phyloP scores from a whole-genome alignment of 2,888 invertebrate species.

The Drosophila putrida region DNA sequence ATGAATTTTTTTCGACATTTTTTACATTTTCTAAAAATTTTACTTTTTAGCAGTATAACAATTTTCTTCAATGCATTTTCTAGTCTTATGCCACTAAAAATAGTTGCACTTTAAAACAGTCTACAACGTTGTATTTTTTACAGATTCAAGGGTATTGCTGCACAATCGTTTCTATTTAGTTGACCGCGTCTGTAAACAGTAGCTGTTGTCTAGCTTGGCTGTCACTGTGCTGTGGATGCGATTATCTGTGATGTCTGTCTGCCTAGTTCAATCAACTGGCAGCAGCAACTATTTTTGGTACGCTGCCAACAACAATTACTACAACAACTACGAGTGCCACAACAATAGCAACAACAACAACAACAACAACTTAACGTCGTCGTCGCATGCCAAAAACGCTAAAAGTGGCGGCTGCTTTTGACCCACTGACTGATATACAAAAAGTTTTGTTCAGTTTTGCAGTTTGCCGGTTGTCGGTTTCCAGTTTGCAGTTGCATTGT shows the following conservation, averaged over 20 bases:
- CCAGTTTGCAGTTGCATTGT: constrained; percentile 46
- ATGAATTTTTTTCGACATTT: too few relatives aligned
- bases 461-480: constrained; percentile 47
- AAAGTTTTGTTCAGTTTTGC: constrained; percentile 42
- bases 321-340: constrained; percentile 17
- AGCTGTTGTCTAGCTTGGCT: constrained; percentile 39
- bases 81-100: neutral
- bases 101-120: neutral
- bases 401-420: constrained; percentile 72
- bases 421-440: constrained; percentile 77
- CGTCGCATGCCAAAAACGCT: constrained; percentile 74
- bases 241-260: constrained; percentile 45
- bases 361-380: constrained; percentile 38
- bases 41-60: too few relatives aligned
- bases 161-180: constrained; percentile 46
- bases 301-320: constrained; percentile 52
- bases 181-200: constrained; percentile 59
- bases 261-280: constrained; percentile 69
- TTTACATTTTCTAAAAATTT: too few relatives aligned
- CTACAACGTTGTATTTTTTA: neutral
- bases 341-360: constrained; percentile 31
- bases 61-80: too few relatives aligned
- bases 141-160: constrained; percentile 14
- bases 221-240: constrained; percentile 37
- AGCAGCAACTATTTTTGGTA: constrained; percentile 72